Evolutionary conservation across 2,797 vertebrate species (phyloP).

Genomic region (Cottoperca gobio): DNA sequence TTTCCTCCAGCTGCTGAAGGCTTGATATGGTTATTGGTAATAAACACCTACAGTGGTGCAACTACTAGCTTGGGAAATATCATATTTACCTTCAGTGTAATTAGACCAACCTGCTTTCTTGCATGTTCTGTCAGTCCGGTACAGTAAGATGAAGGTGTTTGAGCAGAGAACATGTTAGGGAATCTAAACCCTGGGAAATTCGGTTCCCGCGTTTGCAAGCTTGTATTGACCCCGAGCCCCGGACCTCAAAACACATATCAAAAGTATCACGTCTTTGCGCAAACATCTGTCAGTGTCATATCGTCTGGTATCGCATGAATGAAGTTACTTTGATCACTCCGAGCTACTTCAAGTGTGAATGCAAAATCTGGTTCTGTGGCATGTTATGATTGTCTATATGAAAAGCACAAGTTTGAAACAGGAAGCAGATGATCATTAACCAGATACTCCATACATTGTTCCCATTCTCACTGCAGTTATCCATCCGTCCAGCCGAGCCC

Average conservation of each 20-base stretch:
- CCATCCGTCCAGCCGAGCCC: slow-evolving; percentile 34
- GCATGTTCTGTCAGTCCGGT: slow-evolving; percentile 36
- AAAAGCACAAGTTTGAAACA: slow-evolving; percentile 72
- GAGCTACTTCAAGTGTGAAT: slow-evolving; percentile 70
- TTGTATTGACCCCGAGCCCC: slow-evolving; percentile 50
- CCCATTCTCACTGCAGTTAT: slow-evolving; percentile 51
- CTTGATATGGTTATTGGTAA: slow-evolving; percentile 74
- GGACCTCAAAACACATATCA: slow-evolving; percentile 60
- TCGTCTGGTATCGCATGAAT: slow-evolving; percentile 46
- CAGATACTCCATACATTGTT: slow-evolving; percentile 66
- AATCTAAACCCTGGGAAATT: slow-evolving; percentile 54
- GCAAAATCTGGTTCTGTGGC: slow-evolving; percentile 53
- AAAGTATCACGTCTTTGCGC: slow-evolving; percentile 49
- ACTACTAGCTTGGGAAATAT: slow-evolving; percentile 73
- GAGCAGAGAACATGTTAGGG: slow-evolving; percentile 28
- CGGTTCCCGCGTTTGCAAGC: slow-evolving; percentile 41
- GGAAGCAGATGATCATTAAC: slow-evolving; percentile 79
- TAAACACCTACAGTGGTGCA: slow-evolving; percentile 74
- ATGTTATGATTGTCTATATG: slow-evolving; percentile 69
- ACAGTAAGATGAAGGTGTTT: slow-evolving; percentile 35
- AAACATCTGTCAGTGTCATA: slow-evolving; percentile 72
- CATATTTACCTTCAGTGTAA: slow-evolving; percentile 69
- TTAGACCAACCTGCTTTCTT: slow-evolving; percentile 56
- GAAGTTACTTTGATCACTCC: slow-evolving; percentile 73
- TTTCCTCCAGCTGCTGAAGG: slow-evolving; percentile 51